phyloP scores from a whole-genome alignment of 2,113 vertebrate species.

The Zosterops borbonicus region DNA sequence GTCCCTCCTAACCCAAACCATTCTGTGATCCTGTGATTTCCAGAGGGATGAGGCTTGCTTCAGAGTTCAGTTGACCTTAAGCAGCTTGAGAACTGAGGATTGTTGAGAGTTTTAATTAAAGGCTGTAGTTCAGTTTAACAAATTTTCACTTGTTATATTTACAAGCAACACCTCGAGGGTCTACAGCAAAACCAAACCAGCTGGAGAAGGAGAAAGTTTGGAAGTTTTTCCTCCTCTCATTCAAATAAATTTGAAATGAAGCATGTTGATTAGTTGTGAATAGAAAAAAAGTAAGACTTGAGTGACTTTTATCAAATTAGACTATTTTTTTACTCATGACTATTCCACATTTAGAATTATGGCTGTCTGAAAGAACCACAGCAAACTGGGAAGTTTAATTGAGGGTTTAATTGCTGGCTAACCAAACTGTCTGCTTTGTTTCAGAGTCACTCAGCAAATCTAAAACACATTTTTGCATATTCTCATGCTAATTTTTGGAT shows the following conservation, averaged over 20 bases:
- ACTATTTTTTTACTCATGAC: background rate
- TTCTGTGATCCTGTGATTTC: background rate
- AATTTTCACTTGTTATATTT: background rate
- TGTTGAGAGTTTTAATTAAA: background rate
- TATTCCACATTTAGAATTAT: background rate
- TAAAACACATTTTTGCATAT: constrained; percentile 15
- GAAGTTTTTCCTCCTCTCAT: background rate
- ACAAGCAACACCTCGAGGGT: background rate
- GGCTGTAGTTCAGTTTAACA: background rate
- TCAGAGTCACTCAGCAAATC: background rate
- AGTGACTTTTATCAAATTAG: background rate
- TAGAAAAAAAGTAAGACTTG: background rate
- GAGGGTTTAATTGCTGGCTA: background rate
- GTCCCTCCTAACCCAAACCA: background rate
- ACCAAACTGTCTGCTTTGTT: background rate
- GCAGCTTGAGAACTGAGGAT: background rate
- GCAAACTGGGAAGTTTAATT: background rate
- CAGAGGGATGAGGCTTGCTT: background rate
- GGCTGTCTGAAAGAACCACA: background rate
- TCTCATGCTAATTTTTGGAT: background rate
- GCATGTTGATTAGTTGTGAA: background rate
- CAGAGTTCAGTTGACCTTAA: background rate
- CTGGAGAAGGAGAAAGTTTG: background rate
- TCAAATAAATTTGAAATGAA: background rate
- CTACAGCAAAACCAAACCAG: background rate